Evolutionary conservation across 2,888 invertebrate species (phyloP).

Genomic region (Lobophora halterata): DNA sequence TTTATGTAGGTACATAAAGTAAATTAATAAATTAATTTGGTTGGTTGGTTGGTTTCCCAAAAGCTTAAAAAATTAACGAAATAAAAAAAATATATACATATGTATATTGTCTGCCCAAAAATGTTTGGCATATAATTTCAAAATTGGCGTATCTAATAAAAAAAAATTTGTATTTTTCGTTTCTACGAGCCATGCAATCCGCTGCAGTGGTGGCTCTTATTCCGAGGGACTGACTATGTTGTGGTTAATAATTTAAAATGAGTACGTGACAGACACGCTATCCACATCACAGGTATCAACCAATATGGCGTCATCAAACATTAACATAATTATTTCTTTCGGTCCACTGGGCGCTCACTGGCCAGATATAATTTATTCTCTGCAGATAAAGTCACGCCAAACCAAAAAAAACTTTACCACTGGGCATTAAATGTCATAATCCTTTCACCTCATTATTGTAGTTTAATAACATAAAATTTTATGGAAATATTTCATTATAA

Average conservation of each 20-base stretch:
- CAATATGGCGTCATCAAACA: conserved; percentile 31
- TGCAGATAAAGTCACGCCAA: conserved; percentile 19
- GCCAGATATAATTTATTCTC: conserved; percentile 29
- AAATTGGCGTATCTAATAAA: no score
- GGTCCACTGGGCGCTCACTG: conserved; percentile 31
- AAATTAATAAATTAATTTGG: no score
- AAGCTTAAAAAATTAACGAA: no score
- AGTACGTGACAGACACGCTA: conserved; percentile 4
- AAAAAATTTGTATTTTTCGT: no score
- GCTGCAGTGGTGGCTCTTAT: no score
- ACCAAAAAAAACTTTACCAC: conserved; percentile 13
- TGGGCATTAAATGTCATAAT: conserved; percentile 11
- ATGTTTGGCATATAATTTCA: no score
- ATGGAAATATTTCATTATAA: conserved; percentile 29
- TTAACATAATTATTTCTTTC: conserved; percentile 36
- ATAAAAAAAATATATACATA: no score
- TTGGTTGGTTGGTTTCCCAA: no score
- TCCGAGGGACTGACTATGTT: no score
- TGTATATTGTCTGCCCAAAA: no score
- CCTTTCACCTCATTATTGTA: conserved; percentile 27
- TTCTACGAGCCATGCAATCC: no score
- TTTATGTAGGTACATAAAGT: conserved; percentile 41
- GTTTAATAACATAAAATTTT: conserved; percentile 27
- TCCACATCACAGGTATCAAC: conserved; percentile 17
- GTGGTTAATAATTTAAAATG: neutral